phyloP scores from a whole-genome alignment of 2,888 invertebrate species.

The Zaprionus lineosus region DNA sequence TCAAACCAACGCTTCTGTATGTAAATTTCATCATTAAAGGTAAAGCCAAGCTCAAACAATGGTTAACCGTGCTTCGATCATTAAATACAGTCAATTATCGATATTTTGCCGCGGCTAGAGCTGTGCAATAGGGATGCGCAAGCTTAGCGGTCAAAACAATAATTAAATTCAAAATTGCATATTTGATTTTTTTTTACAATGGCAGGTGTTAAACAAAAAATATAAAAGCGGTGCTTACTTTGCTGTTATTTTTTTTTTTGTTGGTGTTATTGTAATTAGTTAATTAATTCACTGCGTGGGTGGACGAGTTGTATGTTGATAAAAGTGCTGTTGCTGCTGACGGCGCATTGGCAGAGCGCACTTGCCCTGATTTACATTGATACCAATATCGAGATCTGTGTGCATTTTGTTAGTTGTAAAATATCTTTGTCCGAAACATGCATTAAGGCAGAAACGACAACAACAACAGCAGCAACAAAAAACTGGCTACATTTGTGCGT shows the following conservation, averaged over 20 bases:
- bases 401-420: slow-evolving; percentile 61
- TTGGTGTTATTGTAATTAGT: slow-evolving; percentile 40
- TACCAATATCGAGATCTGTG: slow-evolving; percentile 61
- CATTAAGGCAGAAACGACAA: slow-evolving; percentile 32
- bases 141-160: slow-evolving; percentile 53
- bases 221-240: slow-evolving; percentile 69
- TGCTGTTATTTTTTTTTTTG: slow-evolving; percentile 55
- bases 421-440: slow-evolving; percentile 18
- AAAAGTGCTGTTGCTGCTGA: slow-evolving; percentile 66
- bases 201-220: slow-evolving; percentile 24
- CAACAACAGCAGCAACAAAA: slow-evolving; percentile 39
- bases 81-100: slow-evolving; percentile 43
- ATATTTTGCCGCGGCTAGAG: slow-evolving; percentile 26
- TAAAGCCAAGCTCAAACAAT: background rate
- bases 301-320: slow-evolving; percentile 72
- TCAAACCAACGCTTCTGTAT: slow-evolving; percentile 4
- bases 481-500: slow-evolving; percentile 57
- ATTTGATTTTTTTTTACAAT: slow-evolving; percentile 8
- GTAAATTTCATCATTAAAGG: background rate
- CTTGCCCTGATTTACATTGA: slow-evolving; percentile 50
- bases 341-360: slow-evolving; percentile 54
- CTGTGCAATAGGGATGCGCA: slow-evolving; percentile 48
- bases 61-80: slow-evolving; percentile 24
- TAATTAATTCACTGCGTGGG: slow-evolving; percentile 66
- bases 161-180: slow-evolving; percentile 18